Evolutionary conservation across 2,113 vertebrate genomes (phyloP).

Genomic region (Corythaeola cristata): DNA sequence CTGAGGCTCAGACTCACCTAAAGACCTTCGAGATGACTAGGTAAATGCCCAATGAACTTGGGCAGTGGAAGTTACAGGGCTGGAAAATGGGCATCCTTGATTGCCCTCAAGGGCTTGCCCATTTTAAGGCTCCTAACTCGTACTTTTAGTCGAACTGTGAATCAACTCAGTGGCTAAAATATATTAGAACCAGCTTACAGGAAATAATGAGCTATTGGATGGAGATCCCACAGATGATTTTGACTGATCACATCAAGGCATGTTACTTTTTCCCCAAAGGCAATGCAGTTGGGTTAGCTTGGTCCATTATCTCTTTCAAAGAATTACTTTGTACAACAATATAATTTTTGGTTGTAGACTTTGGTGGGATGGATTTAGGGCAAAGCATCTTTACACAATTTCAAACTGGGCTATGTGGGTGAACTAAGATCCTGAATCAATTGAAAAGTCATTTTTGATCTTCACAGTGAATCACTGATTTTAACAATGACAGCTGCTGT

Average conservation of each 20-base stretch:
- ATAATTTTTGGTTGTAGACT: neutral
- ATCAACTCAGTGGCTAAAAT: neutral
- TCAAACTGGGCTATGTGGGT: neutral
- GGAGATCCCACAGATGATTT: neutral
- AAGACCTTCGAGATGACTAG: neutral
- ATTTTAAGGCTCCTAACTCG: neutral
- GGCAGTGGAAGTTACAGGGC: neutral
- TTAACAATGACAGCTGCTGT: neutral
- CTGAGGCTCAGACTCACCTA: neutral
- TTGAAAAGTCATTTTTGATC: constrained; percentile 1
- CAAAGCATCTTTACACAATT: neutral
- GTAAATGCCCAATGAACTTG: fast-evolving
- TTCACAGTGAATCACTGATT: neutral
- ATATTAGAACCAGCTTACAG: neutral
- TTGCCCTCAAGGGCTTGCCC: neutral
- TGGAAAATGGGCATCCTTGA: neutral
- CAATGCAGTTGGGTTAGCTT: neutral
- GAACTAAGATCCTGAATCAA: neutral
- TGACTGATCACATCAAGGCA: neutral
- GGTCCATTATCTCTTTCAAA: neutral
- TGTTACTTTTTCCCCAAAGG: neutral
- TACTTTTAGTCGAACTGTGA: neutral
- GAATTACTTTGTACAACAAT: neutral
- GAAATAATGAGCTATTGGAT: neutral
- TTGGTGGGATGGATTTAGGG: neutral